phyloP scores from a whole-genome alignment of 2,113 vertebrate genomes.

The Alethe castanea region DNA sequence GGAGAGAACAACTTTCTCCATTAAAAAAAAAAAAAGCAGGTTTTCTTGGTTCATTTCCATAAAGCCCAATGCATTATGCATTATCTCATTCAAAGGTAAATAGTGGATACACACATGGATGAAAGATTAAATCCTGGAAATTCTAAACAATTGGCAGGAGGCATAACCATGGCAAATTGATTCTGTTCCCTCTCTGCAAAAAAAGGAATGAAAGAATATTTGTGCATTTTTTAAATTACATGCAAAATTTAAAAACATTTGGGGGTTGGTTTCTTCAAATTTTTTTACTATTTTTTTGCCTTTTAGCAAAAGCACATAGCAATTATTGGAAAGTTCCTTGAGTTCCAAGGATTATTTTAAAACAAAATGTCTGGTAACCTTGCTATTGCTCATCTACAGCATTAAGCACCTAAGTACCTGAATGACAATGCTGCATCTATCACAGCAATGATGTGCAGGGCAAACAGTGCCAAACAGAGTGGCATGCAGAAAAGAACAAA shows the following conservation, averaged over 20 bases:
- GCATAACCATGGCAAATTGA: constrained; percentile 76
- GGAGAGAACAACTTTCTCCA: neutral
- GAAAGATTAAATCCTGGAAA: constrained; percentile 76
- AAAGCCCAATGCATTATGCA: constrained; percentile 71
- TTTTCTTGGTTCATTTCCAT: constrained; percentile 70
- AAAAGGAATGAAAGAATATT: constrained; percentile 65
- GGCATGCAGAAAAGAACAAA: neutral
- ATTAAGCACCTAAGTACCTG: neutral
- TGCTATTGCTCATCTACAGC: neutral
- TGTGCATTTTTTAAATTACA: constrained; percentile 67
- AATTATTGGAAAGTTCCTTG: neutral
- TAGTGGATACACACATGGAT: constrained; percentile 71
- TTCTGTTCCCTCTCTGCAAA: constrained; percentile 70
- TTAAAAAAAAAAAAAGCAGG: neutral
- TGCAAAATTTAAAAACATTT: constrained; percentile 46
- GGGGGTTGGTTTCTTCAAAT: neutral
- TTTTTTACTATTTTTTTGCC: neutral
- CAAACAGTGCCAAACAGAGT: neutral
- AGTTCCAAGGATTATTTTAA: neutral
- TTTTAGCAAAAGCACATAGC: neutral
- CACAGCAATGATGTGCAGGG: neutral
- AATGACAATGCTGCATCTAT: neutral
- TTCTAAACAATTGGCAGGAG: constrained; percentile 76
- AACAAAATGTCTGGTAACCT: neutral
- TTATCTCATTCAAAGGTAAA: constrained; percentile 75